Evolutionary conservation across 2,797 vertebrate genomes (phyloP), one percentile per base, ranked within the genome.

Genomic region (Phrynocephalus vlangalii): DNA sequence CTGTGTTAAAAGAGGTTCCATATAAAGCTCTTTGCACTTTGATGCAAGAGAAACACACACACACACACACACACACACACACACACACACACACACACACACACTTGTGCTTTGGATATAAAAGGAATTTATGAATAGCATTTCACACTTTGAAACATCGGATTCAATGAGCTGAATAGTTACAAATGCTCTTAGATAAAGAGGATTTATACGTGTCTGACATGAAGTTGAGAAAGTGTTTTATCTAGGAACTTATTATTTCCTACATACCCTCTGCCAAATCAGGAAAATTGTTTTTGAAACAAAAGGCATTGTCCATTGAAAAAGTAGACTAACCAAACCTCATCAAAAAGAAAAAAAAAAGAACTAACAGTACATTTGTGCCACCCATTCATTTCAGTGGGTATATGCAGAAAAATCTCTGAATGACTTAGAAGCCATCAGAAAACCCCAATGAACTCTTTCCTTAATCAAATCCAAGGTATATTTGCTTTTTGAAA

Each of bases 221-320:
- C 76, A 48, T 0, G 60, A 56, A 72, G 38, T 30, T 28, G 72
- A 72, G 71, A 50, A 66, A 86, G 18, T 0, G 67, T 91, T 93
- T 93, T 86, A 72, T 92, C 56, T 30, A 1, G 83, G 82, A 66
- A 56, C 89, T 73, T 87, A 6, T 84, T 75, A 71, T 92, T 60
- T 8, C 83, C 92, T 93, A 93, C 92, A 83, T 79, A 63, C 90
- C 24, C 82, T 88, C 91, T 30, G n/a, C 38, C 38, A 30, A 71
- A 75, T 56, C n/a, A 86, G 60, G 28, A 82, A 83, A 90, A 87
- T 79, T 16, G n/a, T 85, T 89, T 93, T 67, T 90, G 71, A 90
- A 76, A 87, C 50, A 67, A 88, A 83, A 82, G 86, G 20, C 13
- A 56, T 11, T 82, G 63, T 44, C 90, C 92, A 84, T 30, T 89